Percentiles rank a stretch among this genome's conserved stretches.
phyloP scores from a whole-genome alignment of 2,797 vertebrate genomes.

The Neosilurus hyrtlii region DNA sequence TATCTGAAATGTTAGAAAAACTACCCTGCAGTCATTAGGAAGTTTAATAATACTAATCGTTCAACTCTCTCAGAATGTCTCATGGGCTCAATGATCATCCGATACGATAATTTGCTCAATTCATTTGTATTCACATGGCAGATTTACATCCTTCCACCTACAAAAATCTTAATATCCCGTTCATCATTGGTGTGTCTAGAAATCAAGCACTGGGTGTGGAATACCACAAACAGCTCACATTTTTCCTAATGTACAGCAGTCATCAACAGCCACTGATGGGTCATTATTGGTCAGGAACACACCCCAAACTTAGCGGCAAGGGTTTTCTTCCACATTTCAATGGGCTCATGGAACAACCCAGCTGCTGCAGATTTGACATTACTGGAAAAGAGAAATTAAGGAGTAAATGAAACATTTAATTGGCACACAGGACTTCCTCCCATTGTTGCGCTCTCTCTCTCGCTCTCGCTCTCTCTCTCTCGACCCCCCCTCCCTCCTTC shows the following conservation, averaged over 20 bases:
- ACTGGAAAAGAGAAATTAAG: constrained; percentile 74
- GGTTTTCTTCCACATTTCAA: constrained; percentile 66
- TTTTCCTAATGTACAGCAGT: constrained; percentile 61
- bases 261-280: constrained; percentile 62
- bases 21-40: background rate
- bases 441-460: constrained; percentile 6
- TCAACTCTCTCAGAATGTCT: background rate
- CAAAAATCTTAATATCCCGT: background rate
- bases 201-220: constrained; percentile 36
- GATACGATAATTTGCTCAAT: background rate
- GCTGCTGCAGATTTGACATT: constrained; percentile 67
- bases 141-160: background rate
- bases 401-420: constrained; percentile 81
- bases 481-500: background rate
- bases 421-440: constrained; percentile 67
- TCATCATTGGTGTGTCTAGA: background rate
- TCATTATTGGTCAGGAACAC: constrained; percentile 66
- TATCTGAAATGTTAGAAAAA: background rate
- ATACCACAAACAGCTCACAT: constrained; percentile 55
- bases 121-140: background rate
- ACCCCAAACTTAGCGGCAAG: constrained; percentile 58
- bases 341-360: constrained; percentile 65
- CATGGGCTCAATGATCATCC: background rate
- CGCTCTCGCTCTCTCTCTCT: no score
- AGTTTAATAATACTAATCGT: background rate